Percentiles rank a stretch among this genome's conserved stretches.
These are phyloP conservation scores for Azemiops feae DNA, from an alignment of 2,113 vertebrate species.

Conservation along the genomic window DNA sequence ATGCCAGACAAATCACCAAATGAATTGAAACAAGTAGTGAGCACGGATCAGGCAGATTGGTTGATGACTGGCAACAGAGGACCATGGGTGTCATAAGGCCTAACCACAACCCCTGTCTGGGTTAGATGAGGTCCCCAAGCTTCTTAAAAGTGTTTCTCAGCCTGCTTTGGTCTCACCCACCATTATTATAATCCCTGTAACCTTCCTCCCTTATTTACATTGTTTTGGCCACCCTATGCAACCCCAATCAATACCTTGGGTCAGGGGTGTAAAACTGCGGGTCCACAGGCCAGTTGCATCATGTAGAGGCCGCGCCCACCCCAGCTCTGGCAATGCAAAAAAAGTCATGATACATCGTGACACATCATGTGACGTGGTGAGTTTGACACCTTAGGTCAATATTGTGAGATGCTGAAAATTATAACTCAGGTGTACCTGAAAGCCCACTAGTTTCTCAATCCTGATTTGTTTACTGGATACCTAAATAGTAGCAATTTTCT, in stretches of 20 bases:
- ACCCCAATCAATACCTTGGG: background rate
- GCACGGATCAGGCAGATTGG: background rate
- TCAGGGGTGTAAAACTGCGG: too few relatives aligned
- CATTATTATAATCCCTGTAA: background rate
- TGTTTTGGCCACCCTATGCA: background rate
- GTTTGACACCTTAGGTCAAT: background rate
- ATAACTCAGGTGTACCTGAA: background rate
- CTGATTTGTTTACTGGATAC: background rate
- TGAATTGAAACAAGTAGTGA: background rate
- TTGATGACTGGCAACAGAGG: background rate
- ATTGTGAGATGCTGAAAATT: background rate
- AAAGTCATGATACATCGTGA: too few relatives aligned
- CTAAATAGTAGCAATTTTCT: background rate
- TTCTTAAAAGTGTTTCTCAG: background rate
- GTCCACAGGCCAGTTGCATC: too few relatives aligned
- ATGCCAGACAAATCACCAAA: background rate
- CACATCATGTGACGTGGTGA: too few relatives aligned
- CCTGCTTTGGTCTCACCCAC: background rate
- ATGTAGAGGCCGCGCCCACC: too few relatives aligned
- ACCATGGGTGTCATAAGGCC: too few relatives aligned
- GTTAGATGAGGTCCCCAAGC: background rate
- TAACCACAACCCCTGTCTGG: too few relatives aligned
- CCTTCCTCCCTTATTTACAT: background rate
- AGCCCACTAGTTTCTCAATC: background rate
- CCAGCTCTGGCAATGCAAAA: too few relatives aligned